Evolutionary conservation across 1,140 invertebrate genomes (phyloP).

Genomic region (Drosophila azteca): DNA sequence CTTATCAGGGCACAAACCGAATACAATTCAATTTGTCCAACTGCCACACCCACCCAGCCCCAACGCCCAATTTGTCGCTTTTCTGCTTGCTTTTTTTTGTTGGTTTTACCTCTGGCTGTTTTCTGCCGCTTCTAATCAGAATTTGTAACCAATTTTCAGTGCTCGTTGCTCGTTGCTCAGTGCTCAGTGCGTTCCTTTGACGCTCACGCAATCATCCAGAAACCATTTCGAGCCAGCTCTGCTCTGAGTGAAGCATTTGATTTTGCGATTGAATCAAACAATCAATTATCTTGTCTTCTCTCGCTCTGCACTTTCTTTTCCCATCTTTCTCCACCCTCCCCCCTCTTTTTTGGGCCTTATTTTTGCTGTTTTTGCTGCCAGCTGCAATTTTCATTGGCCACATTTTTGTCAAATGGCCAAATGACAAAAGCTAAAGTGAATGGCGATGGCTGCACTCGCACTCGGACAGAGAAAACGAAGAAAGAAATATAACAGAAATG

Average conservation of each 20-base stretch:
- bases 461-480: constrained; percentile 4
- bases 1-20: constrained; percentile 63
- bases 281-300: constrained; percentile 78
- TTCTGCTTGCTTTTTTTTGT: constrained; percentile 25
- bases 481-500: constrained; percentile 19
- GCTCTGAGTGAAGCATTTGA: constrained; percentile 65
- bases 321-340: background rate
- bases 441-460: constrained; percentile 37
- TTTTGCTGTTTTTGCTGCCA: constrained; percentile 32
- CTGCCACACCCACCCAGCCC: constrained; percentile 60
- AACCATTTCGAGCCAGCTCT: constrained; percentile 35
- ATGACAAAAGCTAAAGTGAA: constrained; percentile 18
- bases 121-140: constrained; percentile 76
- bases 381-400: constrained; percentile 71
- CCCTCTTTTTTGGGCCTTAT: constrained; percentile 18
- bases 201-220: constrained; percentile 68
- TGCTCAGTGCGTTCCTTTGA: constrained; percentile 60
- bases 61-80: constrained; percentile 33
- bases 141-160: constrained; percentile 79
- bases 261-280: constrained; percentile 80
- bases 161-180: constrained; percentile 44
- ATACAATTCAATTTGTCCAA: constrained; percentile 78
- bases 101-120: constrained; percentile 59
- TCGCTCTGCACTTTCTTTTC: constrained; percentile 18
- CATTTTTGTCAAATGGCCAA: constrained; percentile 61